Base-by-base conservation (phyloP, 1,140 invertebrate genomes). In the Conus ventricosus region DNA sequence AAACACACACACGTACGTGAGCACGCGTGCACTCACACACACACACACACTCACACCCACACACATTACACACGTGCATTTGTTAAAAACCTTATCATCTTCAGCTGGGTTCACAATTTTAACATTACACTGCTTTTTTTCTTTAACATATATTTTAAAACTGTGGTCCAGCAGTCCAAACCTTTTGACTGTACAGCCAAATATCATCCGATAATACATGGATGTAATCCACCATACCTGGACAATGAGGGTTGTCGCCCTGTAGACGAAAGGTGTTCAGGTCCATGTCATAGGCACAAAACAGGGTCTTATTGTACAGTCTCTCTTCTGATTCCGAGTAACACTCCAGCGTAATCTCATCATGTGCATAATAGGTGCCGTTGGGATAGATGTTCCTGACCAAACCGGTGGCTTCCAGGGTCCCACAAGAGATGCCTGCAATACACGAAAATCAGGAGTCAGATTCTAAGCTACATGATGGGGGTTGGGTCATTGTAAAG, bases 251-350 rank as follows among this genome's bases (percentile, higher is more conserved):
- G 10, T 53, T 63, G 60, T 88, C 90, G 8, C 90, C 91, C 60
- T 90, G 85, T 0, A 92, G 81, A 4, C 27, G 63, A 54, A 90
- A 91, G 10, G 25, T 85, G 10, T 90, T 87, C 2, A 84, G 89
- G 6, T 7, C 71, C 0, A 55, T 67, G 87, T 92, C 90, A 67
- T 91, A 92, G 23, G 90, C 82, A 89, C 92, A 92, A 57, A 82
- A 85, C 27, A 88, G 85, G 27, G 60, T 78, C 54, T 84, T 88
- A 20, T 76, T 60, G 57, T 87, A 87, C 13, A 4, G 15, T 20
- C 20, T 5, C 3, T 54, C 53, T n/a, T 20, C 63, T 7, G 63
- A 53, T 27, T 87, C 39, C 0, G 85, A 87, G 7, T 78, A 4
- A 57, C 85, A 87, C 53, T 78, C 85, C 51, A 87, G 75, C 8